Evolutionary conservation across 2,888 invertebrate genomes (phyloP).

Genomic region (Disparrhopalites patrizii): DNA sequence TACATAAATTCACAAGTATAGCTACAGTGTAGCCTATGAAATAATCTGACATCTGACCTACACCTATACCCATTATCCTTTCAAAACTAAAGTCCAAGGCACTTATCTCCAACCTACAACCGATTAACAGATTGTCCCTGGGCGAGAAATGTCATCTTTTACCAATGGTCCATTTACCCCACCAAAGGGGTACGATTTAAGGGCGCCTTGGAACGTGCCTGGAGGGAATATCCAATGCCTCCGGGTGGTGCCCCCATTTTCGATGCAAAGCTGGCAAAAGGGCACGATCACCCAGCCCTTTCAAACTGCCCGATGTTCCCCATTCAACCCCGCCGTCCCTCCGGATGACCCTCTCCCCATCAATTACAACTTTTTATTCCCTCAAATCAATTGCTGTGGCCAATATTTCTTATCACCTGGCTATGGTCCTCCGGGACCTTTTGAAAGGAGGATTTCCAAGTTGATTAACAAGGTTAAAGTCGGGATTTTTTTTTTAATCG

Average conservation of each 20-base stretch:
- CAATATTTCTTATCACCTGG: background rate
- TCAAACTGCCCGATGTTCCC: background rate
- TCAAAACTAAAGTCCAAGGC: no score
- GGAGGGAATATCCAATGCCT: conserved; percentile 40
- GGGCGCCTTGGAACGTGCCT: conserved; percentile 42
- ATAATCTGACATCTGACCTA: no score
- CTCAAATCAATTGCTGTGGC: background rate
- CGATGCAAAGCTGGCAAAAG: conserved; percentile 26
- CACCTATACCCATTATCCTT: no score
- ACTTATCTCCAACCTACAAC: no score
- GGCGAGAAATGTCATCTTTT: no score
- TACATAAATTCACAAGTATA: no score
- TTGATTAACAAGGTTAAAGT: background rate
- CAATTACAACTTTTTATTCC: background rate
- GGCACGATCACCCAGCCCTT: conserved; percentile 35
- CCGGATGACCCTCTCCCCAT: background rate
- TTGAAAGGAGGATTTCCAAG: background rate
- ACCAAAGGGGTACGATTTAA: conserved; percentile 38
- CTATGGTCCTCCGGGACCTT: background rate
- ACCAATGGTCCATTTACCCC: conserved; percentile 40
- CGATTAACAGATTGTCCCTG: no score
- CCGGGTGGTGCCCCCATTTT: conserved; percentile 41
- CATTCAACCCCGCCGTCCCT: background rate
- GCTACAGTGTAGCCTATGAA: no score
- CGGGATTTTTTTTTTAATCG: no score